phyloP scores from a whole-genome alignment of 2,113 vertebrate genomes.

The Perca schrenkii region DNA sequence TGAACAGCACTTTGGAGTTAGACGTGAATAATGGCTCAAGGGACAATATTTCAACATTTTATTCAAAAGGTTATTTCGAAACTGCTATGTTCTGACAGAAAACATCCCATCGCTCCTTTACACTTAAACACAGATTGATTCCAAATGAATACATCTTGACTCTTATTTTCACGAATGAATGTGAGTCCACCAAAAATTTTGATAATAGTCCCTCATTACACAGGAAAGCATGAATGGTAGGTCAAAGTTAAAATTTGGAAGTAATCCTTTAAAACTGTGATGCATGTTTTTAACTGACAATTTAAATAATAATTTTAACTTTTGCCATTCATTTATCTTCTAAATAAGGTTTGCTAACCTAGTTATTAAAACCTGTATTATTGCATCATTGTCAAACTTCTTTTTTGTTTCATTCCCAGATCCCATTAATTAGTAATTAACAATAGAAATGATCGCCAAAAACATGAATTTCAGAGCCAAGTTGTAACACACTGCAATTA shows the following conservation, averaged over 20 bases:
- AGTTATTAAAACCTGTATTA: not conserved
- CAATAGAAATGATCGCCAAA: not conserved
- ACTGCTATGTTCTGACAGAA: constrained; percentile 25
- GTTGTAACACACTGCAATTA: not conserved
- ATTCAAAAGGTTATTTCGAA: constrained; percentile 32
- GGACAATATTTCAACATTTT: constrained; percentile 35
- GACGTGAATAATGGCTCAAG: not conserved
- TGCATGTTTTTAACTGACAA: not conserved
- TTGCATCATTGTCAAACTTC: not conserved
- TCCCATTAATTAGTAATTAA: not conserved
- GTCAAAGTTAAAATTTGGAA: not conserved
- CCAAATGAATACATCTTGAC: not conserved
- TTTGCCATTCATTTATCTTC: not conserved
- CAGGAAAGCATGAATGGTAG: not conserved
- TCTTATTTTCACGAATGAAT: not conserved
- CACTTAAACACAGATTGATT: constrained; percentile 25
- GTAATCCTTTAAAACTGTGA: not conserved
- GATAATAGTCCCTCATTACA: not conserved
- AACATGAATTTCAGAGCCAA: not conserved
- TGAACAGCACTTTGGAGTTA: constrained; percentile 37
- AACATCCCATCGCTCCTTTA: not conserved
- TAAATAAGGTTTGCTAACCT: not conserved
- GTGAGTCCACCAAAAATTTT: not conserved
- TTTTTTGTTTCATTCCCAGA: not conserved
- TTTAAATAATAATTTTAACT: not conserved